Conservation (phyloP, 92 coral and sea anemone genomes). For the Muricea muricata region DNA sequence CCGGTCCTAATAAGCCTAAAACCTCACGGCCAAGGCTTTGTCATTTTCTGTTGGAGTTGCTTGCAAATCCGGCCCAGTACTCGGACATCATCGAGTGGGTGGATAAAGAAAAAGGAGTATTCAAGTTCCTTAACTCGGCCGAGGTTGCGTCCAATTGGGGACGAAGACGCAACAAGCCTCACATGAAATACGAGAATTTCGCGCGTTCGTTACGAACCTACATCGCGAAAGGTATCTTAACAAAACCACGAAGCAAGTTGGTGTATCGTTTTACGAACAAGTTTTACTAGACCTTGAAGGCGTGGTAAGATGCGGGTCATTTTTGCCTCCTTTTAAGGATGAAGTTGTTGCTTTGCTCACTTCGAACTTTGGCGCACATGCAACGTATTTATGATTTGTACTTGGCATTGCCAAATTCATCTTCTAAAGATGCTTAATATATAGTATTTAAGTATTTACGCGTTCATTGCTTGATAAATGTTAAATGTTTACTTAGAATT, state of each 20-base stretch:
- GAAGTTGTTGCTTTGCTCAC: neutral
- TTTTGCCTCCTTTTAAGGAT: neutral
- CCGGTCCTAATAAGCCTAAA: constrained; percentile 37
- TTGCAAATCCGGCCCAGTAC: constrained; percentile 80
- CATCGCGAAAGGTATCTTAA: constrained; percentile 95
- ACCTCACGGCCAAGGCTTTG: constrained; percentile 97
- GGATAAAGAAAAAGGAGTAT: constrained; percentile 89
- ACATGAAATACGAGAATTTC: constrained; percentile 99
- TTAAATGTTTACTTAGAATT: neutral
- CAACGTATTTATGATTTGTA: neutral
- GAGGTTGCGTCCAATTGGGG: constrained; percentile 98
- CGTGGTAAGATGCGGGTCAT: neutral
- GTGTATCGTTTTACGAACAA: constrained; percentile 79
- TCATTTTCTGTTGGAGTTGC: constrained; percentile 85
- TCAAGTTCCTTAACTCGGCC: constrained; percentile 91
- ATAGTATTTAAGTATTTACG: neutral
- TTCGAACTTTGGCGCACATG: neutral
- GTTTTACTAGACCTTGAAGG: neutral
- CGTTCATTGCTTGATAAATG: neutral
- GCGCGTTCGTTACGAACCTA: constrained; percentile 97
- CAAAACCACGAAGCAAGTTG: constrained; percentile 93
- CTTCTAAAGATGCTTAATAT: neutral
- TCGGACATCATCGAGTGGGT: constrained; percentile 94
- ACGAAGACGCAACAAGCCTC: constrained; percentile 88
- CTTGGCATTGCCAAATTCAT: neutral